phyloP scores from a whole-genome alignment of 2,888 invertebrate genomes.

The Drosophila siamana region DNA sequence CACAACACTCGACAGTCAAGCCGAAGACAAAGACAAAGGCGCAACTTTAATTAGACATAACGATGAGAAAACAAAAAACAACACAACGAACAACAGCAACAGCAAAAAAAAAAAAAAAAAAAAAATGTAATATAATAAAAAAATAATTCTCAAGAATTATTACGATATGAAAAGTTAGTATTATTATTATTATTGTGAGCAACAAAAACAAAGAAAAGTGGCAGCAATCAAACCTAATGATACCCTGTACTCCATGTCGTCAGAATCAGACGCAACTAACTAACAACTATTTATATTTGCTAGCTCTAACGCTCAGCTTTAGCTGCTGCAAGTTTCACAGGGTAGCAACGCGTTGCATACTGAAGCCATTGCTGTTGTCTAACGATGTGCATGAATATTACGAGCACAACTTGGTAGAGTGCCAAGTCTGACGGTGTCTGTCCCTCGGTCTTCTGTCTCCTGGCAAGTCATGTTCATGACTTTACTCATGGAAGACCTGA shows the following conservation, averaged over 20 bases:
- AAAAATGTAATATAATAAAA: constrained; percentile 16
- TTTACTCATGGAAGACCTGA: constrained; percentile 62
- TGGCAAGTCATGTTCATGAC: constrained; percentile 58
- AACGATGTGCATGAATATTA: constrained; percentile 36
- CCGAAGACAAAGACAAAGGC: constrained; percentile 50
- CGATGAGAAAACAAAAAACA: constrained; percentile 55
- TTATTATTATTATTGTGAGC: constrained; percentile 41
- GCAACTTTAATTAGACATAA: constrained; percentile 62
- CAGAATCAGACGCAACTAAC: no score
- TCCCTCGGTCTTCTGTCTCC: constrained; percentile 36
- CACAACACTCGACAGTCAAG: not conserved
- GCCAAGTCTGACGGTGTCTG: constrained; percentile 18
- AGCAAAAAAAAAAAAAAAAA: no score
- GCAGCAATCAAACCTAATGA: not conserved
- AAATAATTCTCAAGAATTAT: constrained; percentile 51
- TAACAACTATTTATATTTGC: no score
- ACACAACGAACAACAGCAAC: constrained; percentile 7
- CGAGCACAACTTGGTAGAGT: constrained; percentile 4
- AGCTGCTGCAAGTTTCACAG: not conserved
- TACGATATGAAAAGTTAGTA: constrained; percentile 55
- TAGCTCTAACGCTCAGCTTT: no score
- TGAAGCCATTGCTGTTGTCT: not conserved
- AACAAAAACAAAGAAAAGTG: not conserved
- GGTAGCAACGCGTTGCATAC: not conserved
- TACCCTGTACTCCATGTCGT: constrained; percentile 29